Evolutionary conservation across 1,140 invertebrate genomes (phyloP).

Genomic region (Ips nitidus): DNA sequence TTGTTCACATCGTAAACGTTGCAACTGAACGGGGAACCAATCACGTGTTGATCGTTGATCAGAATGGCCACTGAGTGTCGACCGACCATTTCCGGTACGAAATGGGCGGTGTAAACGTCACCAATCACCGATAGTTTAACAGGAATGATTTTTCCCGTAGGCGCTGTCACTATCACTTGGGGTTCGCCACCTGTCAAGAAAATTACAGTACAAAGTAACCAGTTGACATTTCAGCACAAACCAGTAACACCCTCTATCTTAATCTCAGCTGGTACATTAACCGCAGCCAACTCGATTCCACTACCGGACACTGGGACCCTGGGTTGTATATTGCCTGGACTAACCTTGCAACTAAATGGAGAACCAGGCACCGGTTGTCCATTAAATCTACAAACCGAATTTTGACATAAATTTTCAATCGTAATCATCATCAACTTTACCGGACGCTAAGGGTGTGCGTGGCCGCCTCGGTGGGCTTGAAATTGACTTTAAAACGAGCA

Average conservation of each 20-base stretch:
- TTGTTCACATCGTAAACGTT: constrained; percentile 90
- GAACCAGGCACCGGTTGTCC: constrained; percentile 92
- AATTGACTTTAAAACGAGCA: constrained; percentile 94
- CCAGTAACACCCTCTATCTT: constrained; percentile 58
- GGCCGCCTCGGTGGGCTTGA: constrained; percentile 91
- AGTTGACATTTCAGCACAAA: constrained; percentile 31
- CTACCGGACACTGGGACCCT: constrained; percentile 59
- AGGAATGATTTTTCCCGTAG: constrained; percentile 74
- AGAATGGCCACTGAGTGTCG: constrained; percentile 80
- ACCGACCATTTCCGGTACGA: constrained; percentile 82
- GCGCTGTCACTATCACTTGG: constrained; percentile 74
- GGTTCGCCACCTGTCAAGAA: constrained; percentile 58
- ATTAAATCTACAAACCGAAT: constrained; percentile 74
- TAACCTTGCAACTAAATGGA: constrained; percentile 83
- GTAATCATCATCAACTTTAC: constrained; percentile 32
- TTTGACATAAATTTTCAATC: neutral
- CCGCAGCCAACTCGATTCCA: constrained; percentile 60
- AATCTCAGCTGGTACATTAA: constrained; percentile 58
- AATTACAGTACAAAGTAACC: neutral
- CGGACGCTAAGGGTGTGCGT: constrained; percentile 82
- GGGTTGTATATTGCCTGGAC: constrained; percentile 53
- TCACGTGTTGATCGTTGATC: constrained; percentile 79
- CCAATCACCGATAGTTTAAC: constrained; percentile 63
- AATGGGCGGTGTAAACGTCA: constrained; percentile 71
- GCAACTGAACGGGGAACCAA: constrained; percentile 89